Evolutionary conservation across 2,113 vertebrate genomes (phyloP).

Genomic region (Anarrhichthys ocellatus): DNA sequence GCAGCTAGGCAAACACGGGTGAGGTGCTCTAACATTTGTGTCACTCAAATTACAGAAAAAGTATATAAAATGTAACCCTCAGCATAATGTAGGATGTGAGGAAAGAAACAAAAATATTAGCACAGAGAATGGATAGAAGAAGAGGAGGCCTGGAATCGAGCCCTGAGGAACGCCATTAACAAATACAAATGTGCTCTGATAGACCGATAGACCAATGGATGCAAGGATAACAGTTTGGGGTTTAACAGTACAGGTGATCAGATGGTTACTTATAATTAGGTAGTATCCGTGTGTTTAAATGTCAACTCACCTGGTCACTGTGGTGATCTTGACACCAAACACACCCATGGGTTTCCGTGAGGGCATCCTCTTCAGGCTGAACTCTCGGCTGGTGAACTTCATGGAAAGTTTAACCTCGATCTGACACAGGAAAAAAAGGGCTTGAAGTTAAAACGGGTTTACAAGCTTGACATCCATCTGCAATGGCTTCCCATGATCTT

Average conservation of each 20-base stretch:
- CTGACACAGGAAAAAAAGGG: constrained; percentile 73
- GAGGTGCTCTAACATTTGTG: neutral
- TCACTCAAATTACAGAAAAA: neutral
- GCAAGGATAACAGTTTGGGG: neutral
- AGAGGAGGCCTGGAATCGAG: neutral
- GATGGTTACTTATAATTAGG: neutral
- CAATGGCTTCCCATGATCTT: neutral
- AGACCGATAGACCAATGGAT: neutral
- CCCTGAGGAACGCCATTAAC: constrained; percentile 1
- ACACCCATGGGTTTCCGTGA: constrained; percentile 94
- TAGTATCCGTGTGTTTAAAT: neutral
- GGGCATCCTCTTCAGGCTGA: constrained; percentile 95
- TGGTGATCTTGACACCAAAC: constrained; percentile 95
- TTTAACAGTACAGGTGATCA: neutral
- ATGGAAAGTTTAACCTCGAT: constrained; percentile 96
- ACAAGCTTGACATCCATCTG: constrained; percentile 28
- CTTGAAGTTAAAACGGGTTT: constrained; percentile 13
- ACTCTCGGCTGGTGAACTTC: constrained; percentile 97
- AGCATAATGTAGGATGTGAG: neutral
- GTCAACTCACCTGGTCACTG: constrained; percentile 94
- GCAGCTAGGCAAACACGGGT: neutral
- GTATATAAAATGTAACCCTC: neutral
- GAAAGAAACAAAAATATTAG: neutral
- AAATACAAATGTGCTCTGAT: neutral
- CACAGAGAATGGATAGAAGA: neutral